A percentile compares a stretch with the other conserved stretches of the same genome.
Evolutionary conservation across 1,140 invertebrate species (phyloP).

Genomic region (Lasioglossum baleicum): DNA sequence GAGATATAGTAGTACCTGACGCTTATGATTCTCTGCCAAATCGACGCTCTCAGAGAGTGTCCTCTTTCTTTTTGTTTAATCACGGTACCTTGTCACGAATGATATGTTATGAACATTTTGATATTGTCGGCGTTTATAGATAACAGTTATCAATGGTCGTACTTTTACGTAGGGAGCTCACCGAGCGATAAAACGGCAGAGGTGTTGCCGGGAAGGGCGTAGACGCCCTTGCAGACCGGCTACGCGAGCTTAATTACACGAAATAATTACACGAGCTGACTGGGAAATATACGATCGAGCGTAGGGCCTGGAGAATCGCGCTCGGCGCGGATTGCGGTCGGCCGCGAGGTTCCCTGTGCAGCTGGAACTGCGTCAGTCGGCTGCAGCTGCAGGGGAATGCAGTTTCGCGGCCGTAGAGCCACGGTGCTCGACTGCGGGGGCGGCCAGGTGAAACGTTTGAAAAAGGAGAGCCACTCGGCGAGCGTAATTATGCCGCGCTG

Average conservation of each 20-base stretch:
- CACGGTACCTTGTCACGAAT: not conserved
- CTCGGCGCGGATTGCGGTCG: conserved; percentile 57
- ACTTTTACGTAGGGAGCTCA: not conserved
- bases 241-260: conserved; percentile 61
- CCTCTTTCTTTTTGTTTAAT: not conserved
- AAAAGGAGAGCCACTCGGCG: conserved; percentile 47
- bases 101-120: no score
- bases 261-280: conserved; percentile 61
- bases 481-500: conserved; percentile 47
- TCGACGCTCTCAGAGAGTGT: not conserved
- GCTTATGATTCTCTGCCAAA: conserved; percentile 26
- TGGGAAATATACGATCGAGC: conserved; percentile 41
- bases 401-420: conserved; percentile 33
- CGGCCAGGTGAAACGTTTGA: conserved; percentile 23
- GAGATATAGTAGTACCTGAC: not conserved
- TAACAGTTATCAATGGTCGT: no score
- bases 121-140: no score
- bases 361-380: conserved; percentile 40
- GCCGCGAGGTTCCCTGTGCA: conserved; percentile 42
- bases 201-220: not conserved
- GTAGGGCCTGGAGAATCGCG: conserved; percentile 49
- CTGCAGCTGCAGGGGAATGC: conserved; percentile 30
- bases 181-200: conserved; percentile 9
- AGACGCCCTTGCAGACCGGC: not conserved
- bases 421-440: conserved; percentile 4